A percentile compares a stretch with the other conserved stretches of the same genome.
phyloP scores from a whole-genome alignment of 2,797 vertebrate species.

The Limnodromus scolopaceus region DNA sequence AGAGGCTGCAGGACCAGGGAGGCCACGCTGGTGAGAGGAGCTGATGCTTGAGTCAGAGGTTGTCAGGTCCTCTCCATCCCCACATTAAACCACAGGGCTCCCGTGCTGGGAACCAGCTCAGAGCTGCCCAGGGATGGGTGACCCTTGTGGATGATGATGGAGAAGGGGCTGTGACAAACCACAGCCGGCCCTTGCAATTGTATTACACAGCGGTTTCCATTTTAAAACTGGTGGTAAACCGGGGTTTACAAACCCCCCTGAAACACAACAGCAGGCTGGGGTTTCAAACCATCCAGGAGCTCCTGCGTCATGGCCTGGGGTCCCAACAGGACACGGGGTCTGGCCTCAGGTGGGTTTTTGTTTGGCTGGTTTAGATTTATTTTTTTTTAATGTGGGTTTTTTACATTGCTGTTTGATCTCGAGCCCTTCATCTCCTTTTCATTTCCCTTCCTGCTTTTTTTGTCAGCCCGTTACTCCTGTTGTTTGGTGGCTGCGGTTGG shows the following conservation, averaged over 20 bases:
- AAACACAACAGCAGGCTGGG: neutral
- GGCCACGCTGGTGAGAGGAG: neutral
- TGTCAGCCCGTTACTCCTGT: rapidly evolving
- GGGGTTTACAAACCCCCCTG: neutral
- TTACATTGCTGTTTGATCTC: neutral
- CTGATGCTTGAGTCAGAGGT: neutral
- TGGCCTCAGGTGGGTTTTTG: neutral
- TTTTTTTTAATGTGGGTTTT: neutral
- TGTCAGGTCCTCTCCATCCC: neutral
- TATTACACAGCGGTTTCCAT: rapidly evolving
- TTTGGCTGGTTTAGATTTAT: neutral
- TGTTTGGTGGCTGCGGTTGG: rapidly evolving
- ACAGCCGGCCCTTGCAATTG: neutral
- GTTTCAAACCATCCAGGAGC: neutral
- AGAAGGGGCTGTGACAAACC: neutral
- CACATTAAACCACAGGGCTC: neutral
- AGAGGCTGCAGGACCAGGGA: neutral
- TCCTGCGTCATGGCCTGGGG: neutral
- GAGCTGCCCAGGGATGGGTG: neutral
- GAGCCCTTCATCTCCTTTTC: neutral
- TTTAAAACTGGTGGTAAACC: neutral
- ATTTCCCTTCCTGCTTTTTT: neutral
- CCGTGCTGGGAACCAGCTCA: neutral
- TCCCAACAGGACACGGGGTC: neutral
- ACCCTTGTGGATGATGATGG: neutral